These are phyloP conservation scores for Xiphorhynchus elegans DNA, from an alignment of 2,113 vertebrate genomes.

Conservation along the genomic window DNA sequence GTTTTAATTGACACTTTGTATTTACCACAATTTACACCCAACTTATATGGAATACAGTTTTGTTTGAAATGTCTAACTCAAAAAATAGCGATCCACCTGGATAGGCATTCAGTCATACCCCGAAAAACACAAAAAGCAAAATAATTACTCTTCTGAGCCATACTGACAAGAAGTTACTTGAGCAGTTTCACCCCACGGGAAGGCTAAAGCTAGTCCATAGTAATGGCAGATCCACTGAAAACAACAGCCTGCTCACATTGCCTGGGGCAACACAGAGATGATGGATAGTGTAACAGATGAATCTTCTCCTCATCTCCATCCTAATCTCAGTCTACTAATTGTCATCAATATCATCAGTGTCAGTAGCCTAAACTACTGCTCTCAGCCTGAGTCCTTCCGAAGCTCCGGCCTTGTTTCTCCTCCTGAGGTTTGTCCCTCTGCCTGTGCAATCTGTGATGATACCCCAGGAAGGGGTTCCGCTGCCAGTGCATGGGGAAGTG, in stretches of 20 bases:
- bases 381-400: not conserved
- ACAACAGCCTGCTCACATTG: conserved; percentile 41
- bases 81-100: not conserved
- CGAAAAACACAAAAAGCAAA: not conserved
- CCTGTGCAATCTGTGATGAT: not conserved
- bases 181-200: not conserved
- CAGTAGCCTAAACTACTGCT: conserved; percentile 25
- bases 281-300: conserved; percentile 67
- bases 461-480: not conserved
- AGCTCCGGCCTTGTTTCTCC: not conserved
- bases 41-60: not conserved
- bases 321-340: conserved; percentile 65
- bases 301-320: conserved; percentile 58
- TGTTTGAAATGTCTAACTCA: not conserved
- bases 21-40: not conserved
- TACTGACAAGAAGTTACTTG: not conserved
- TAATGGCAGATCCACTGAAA: not conserved
- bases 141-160: not conserved
- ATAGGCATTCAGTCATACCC: not conserved
- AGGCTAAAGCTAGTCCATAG: not conserved
- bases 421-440: conserved; percentile 30
- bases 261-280: conserved; percentile 67
- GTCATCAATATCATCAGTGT: conserved; percentile 63
- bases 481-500: not conserved
- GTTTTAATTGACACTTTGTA: not conserved